Base-by-base conservation (phyloP, 2,797 vertebrate genomes). In the Aratinga solstitialis region DNA sequence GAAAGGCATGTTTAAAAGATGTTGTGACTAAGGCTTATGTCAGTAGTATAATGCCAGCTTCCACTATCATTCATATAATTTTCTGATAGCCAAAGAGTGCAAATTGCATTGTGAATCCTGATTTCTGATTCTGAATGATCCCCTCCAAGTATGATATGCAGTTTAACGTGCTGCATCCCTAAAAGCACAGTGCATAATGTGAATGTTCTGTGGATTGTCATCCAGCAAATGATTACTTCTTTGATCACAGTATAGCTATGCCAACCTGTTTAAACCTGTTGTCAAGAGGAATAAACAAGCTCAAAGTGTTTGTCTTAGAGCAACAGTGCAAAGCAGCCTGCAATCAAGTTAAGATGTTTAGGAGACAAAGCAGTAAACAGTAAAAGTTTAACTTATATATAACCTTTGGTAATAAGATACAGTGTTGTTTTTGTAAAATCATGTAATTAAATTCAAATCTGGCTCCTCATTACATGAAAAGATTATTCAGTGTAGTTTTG, bases 231-330 rank as follows among this genome's bases (percentile, higher is more conserved):
- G 38, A 90, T 62, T 90, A 62, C 81, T 65, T 66, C 66, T 90
- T 93, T 97, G 94, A 95, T 96, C 67, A 95, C 32, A 65, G 27
- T 66, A 61, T n/a, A 89, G 83, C 71, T 63, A 53, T 71, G 67
- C 36, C 73, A 94, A 47, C 74, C 75, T 94, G 36, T 73, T 91
- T 78, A 92, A 89, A 93, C 36, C 80, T 86, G 73, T 82, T 95
- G 87, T 97, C 87, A 87, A 86, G 81, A 86, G 1, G 27, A 95
- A 86, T 78, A 95, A 96, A 96, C 68, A 95, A 94, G 20, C 75
- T 94, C 66, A 82, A 62, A 69, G 66, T 73, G 45, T 73, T 93
- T 86, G 59, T 54, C 68, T 87, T 58, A 38, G 87, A 80, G 23
- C 85, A 77, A 94, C 51, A 94, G 76, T 91, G 81, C 53, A 96